phyloP scores from a whole-genome alignment of 2,797 vertebrate species.

The Semotilus atromaculatus region DNA sequence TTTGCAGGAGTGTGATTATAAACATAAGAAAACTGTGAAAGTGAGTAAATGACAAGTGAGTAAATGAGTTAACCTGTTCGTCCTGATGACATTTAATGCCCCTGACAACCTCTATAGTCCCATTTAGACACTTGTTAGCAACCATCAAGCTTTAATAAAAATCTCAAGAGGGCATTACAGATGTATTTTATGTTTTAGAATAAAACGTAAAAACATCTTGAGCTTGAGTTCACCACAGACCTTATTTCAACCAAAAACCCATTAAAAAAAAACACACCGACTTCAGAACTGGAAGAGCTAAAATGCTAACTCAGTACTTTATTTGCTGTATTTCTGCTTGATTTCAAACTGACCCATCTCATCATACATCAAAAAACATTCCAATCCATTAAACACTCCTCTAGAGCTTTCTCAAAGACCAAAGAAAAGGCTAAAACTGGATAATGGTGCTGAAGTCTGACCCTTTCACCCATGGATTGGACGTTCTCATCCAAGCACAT shows the following conservation, averaged over 20 bases:
- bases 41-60: too few relatives aligned
- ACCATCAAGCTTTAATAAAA: background rate
- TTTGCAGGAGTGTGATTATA: background rate
- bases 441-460: background rate
- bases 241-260: background rate
- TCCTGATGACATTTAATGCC: too few relatives aligned
- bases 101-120: too few relatives aligned
- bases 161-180: background rate
- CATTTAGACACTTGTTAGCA: too few relatives aligned
- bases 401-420: background rate
- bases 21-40: background rate
- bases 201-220: background rate
- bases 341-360: background rate
- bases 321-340: background rate
- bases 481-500: background rate
- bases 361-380: background rate
- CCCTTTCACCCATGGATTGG: conserved; percentile 1
- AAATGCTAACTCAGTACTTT: background rate
- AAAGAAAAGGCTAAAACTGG: background rate
- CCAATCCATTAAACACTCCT: background rate
- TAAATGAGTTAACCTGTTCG: background rate
- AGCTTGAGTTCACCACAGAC: background rate
- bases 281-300: background rate
- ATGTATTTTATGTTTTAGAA: background rate
- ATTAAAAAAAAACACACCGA: background rate